Evolutionary conservation across 2,113 vertebrate species (phyloP).

Genomic region (Baryphthengus martii): DNA sequence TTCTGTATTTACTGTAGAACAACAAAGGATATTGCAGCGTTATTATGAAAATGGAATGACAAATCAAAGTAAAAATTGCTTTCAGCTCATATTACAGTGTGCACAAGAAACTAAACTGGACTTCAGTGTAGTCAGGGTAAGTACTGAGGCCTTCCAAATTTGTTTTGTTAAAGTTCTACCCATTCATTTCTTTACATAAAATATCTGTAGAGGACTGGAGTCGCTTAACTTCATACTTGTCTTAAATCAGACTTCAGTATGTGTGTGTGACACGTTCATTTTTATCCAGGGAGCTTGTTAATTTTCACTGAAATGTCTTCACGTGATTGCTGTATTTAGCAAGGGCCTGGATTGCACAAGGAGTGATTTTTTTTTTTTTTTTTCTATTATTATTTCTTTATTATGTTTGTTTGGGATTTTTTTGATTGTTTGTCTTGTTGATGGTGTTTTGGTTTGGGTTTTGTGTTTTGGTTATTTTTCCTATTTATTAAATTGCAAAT

Average conservation of each 20-base stretch:
- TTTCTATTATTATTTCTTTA: background rate
- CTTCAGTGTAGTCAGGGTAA: constrained; percentile 98
- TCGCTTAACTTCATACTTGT: constrained; percentile 2
- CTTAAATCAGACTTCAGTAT: background rate
- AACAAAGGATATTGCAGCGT: constrained; percentile 95
- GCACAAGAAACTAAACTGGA: constrained; percentile 98
- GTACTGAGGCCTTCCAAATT: constrained; percentile 68
- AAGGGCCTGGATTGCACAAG: background rate
- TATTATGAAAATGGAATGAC: constrained; percentile 99
- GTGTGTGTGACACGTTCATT: constrained; percentile 4
- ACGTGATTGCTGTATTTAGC: background rate
- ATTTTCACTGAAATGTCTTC: constrained; percentile 14
- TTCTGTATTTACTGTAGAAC: constrained; percentile 96
- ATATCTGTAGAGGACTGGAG: constrained; percentile 20
- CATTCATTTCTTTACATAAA: constrained; percentile 48
- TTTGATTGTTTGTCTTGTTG: background rate
- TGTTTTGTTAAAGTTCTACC: constrained; percentile 13
- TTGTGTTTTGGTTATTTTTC: background rate
- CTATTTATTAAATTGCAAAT: background rate
- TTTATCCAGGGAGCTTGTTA: background rate
- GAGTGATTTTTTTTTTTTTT: background rate
- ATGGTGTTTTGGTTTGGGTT: background rate
- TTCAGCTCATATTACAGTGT: constrained; percentile 98
- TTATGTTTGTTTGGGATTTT: background rate
- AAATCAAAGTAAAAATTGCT: constrained; percentile 99